Evolutionary conservation across 2,797 vertebrate species (phyloP), one percentile per base, ranked within the genome.

Genomic region (Holocentrus rufus): DNA sequence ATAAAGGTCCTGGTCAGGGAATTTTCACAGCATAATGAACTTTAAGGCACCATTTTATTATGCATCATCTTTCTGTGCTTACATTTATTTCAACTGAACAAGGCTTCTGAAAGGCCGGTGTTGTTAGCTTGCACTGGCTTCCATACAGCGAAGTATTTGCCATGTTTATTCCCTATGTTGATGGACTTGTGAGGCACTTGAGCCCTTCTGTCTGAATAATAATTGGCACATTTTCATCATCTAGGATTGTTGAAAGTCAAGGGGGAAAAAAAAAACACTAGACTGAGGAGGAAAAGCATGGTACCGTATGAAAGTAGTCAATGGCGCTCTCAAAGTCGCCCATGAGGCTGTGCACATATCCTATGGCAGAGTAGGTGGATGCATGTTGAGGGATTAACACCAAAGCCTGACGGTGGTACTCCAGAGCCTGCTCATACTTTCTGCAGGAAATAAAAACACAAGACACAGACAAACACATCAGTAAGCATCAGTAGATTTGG

Each of bases 301-400:
- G 3, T 93, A 99, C 98, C 67, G 97, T 99, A 68, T 99, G 98
- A 91, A 99, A 99, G 89, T 98, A 99, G 94, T 99, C 98, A 15
- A 99, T 98, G 5, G 98, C 97, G 0, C 96, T 98, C 90, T 99
- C 98, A 71, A 99, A 99, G 86, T 98, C 97, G 30, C 98, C 97
- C 97, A 97, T 99, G 42, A 99, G 95, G 88, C 97, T 99, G 72
- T 99, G 96, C 30, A 99, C 97, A 10, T 99, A 99, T 81, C 98
- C 98, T 50, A 99, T 98, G 66, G 98, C 95, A 13, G 98, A 95
- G 50, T 99, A 99, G 25, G 98, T 99, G n/a, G 98, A 99, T 2
- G 98, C 97, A 2, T 99, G 97, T 69, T 99, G 98, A 60, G 98
- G 98, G 76, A 99, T 99, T 1, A 99, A 81, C 52, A 99, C 98